phyloP scores from a whole-genome alignment of 37 sponge, comb jelly and placozoan genomes.

The Petrosia ficiformis region DNA sequence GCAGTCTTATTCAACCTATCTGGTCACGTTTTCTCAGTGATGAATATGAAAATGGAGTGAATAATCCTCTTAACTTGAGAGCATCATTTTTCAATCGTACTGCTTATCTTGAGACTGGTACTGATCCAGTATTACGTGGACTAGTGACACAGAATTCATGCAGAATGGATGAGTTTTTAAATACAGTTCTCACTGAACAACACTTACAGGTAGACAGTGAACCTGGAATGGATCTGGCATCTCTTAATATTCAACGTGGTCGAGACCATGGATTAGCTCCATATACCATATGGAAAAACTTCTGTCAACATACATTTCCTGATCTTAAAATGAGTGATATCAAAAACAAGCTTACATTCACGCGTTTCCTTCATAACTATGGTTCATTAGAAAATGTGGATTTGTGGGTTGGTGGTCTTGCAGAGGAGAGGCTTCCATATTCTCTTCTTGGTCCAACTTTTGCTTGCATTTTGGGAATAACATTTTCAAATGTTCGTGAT shows the following conservation, averaged over 20 bases:
- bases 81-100: conserved; percentile 68
- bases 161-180: conserved; percentile 68
- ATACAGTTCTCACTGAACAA: conserved; percentile 49
- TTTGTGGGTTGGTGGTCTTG: conserved; percentile 78
- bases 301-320: conserved; percentile 38
- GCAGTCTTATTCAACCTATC: conserved; percentile 63
- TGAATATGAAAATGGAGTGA: conserved; percentile 8
- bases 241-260: conserved; percentile 86
- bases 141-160: conserved; percentile 25
- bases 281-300: conserved; percentile 59
- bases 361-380: conserved; percentile 41
- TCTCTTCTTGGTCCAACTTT: conserved; percentile 84
- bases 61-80: conserved; percentile 51
- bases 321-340: neutral
- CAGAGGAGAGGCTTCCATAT: conserved; percentile 60
- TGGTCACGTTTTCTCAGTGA: conserved; percentile 53
- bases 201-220: conserved; percentile 35
- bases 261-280: conserved; percentile 91
- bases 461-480: conserved; percentile 84
- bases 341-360: conserved; percentile 5
- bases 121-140: conserved; percentile 72
- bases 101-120: conserved; percentile 26
- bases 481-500: conserved; percentile 60
- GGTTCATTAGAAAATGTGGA: conserved; percentile 64
- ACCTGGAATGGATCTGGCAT: conserved; percentile 69